Evolutionary conservation across 2,113 vertebrate species (phyloP).

Genomic region (Emydocephalus ijimae): DNA sequence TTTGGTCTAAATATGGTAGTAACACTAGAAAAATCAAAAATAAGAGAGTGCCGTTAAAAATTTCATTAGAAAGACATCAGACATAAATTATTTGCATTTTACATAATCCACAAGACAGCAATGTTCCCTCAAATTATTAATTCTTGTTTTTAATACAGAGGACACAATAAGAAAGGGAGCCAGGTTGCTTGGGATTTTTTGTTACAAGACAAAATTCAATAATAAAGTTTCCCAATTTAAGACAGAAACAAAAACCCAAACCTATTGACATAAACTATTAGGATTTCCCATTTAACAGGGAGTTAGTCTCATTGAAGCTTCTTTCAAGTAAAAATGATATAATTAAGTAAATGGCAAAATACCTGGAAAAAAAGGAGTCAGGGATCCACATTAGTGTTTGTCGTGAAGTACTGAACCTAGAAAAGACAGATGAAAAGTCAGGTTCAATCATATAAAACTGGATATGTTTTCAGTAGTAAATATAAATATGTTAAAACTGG

Average conservation of each 20-base stretch:
- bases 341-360: conserved; percentile 37
- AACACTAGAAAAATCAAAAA: background rate
- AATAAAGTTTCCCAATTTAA: background rate
- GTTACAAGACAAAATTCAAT: background rate
- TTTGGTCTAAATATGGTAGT: background rate
- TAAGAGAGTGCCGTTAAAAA: background rate
- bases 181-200: background rate
- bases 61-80: background rate
- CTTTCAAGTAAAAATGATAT: background rate
- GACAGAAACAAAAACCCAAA: background rate
- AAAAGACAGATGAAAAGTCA: conserved; percentile 44
- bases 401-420: conserved; percentile 95
- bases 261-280: background rate
- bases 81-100: background rate
- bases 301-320: background rate
- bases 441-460: background rate
- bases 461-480: background rate
- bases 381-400: conserved; percentile 99
- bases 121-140: background rate
- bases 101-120: background rate
- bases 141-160: background rate
- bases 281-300: background rate
- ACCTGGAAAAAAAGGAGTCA: conserved; percentile 99
- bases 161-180: background rate
- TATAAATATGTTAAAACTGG: background rate